Base-by-base conservation (phyloP, 2,113 vertebrate species). In the Sorex araneus region DNA sequence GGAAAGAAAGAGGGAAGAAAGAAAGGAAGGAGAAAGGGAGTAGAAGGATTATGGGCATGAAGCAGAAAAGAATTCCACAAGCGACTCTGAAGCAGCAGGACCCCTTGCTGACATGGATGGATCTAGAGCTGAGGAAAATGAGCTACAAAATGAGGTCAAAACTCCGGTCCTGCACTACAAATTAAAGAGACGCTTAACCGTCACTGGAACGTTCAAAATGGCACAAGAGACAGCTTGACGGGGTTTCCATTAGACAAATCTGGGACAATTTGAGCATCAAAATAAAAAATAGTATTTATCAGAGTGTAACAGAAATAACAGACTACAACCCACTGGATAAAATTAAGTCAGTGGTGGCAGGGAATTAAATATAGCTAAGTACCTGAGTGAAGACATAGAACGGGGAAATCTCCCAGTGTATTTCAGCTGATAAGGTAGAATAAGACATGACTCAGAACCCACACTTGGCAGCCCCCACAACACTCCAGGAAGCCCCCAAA, bases 321-420 rank as follows among this genome's bases (percentile, higher is more conserved):
- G 25, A 64, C n/a, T 70, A 36, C 77, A 78, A 71, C 70, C 9
- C 28, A 76, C 16, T 87, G 64, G 83, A 34, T 87, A 54, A 79
- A 84, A 77, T 54, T 63, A 60, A 60, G 60, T 32, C 66, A 70
- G 32, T 32, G 23, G 2, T 84, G 30, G 0, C 45, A 36, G 30
- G 19, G 30, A 87, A 89, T 54, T 30, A 69, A 82, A 81, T 16
- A 25, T 70, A 19, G 30, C 0, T n/a, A 8, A 64, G 47, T 76
- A 7, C 21, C 27, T 64, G 6, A 19, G 45, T 71, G 43, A 73
- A 63, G 57, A 7, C 30, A 57, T 23, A 27, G 34, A 70, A 23
- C 50, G 40, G 16, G 13, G 84, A 66, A 76, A 10, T 25, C 1
- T 47, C 8, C 25, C 8, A 43, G 28, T 76, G 5, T 40, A 87